phyloP scores from a whole-genome alignment of 2,888 invertebrate species.

The Horisme vitalbata region DNA sequence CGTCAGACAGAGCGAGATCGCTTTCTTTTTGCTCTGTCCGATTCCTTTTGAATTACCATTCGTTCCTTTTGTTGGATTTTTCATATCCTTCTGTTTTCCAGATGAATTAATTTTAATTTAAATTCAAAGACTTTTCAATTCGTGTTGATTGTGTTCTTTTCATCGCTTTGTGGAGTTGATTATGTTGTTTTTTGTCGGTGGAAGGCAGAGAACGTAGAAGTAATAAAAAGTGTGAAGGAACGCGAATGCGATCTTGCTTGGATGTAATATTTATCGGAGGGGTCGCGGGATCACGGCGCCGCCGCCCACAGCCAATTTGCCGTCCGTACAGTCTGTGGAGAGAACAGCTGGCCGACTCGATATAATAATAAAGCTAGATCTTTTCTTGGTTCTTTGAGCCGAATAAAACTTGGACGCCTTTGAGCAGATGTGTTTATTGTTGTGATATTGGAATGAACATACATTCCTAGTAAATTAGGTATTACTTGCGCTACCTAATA shows the following conservation, averaged over 20 bases:
- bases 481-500: no score
- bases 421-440: no score
- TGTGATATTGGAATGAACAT: no score
- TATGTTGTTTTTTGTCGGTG: constrained; percentile 34
- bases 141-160: constrained; percentile 35
- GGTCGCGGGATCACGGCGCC: constrained; percentile 70
- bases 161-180: constrained; percentile 31
- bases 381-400: no score
- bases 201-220: constrained; percentile 11
- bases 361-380: no score
- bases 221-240: constrained; percentile 29
- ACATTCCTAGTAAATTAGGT: no score
- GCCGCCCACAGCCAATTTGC: constrained; percentile 77
- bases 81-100: constrained; percentile 75
- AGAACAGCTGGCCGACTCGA: constrained; percentile 19
- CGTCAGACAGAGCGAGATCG: constrained; percentile 37
- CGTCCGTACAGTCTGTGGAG: constrained; percentile 39
- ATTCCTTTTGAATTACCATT: constrained; percentile 65
- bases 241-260: constrained; percentile 42
- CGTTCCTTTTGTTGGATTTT: constrained; percentile 68
- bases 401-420: no score
- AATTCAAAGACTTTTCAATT: constrained; percentile 56
- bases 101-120: constrained; percentile 75
- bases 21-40: constrained; percentile 54
- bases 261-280: constrained; percentile 69